A percentile compares a stretch with the other conserved stretches of the same genome.
phyloP scores from a whole-genome alignment of 2,113 vertebrate species.

The Chaetorhynchus papuensis region DNA sequence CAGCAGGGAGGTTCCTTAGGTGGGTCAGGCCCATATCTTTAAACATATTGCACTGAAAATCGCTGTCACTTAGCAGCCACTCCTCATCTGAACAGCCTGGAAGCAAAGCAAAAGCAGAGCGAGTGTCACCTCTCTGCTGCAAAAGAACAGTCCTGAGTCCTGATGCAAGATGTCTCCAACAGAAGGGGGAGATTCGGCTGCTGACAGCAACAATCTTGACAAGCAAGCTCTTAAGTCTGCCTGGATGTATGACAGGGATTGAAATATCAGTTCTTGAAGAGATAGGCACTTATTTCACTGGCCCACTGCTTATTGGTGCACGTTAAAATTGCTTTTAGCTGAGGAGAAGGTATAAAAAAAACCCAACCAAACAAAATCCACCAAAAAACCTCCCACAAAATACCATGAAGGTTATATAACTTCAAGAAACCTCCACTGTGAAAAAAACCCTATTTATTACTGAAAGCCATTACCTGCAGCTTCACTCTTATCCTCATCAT shows the following conservation, averaged over 20 bases:
- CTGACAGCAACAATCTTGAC: slow-evolving; percentile 10
- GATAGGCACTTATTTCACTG: background rate
- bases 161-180: background rate
- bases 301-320: background rate
- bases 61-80: background rate
- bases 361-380: rapidly evolving
- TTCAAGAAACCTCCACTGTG: background rate
- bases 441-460: background rate
- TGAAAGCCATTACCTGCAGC: background rate
- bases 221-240: background rate
- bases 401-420: too few relatives aligned
- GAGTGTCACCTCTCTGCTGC: background rate
- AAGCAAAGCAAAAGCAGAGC: background rate
- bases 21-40: background rate
- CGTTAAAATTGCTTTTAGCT: background rate
- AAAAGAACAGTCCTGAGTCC: background rate
- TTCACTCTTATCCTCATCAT: background rate
- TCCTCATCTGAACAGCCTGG: background rate
- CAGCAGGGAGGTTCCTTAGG: background rate
- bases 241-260: background rate
- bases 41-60: background rate
- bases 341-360: too few relatives aligned
- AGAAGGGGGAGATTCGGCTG: background rate
- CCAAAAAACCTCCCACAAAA: background rate
- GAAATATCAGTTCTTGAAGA: background rate